Base-by-base conservation (phyloP, 2,113 vertebrate genomes). In the Leucopsar rothschildi region DNA sequence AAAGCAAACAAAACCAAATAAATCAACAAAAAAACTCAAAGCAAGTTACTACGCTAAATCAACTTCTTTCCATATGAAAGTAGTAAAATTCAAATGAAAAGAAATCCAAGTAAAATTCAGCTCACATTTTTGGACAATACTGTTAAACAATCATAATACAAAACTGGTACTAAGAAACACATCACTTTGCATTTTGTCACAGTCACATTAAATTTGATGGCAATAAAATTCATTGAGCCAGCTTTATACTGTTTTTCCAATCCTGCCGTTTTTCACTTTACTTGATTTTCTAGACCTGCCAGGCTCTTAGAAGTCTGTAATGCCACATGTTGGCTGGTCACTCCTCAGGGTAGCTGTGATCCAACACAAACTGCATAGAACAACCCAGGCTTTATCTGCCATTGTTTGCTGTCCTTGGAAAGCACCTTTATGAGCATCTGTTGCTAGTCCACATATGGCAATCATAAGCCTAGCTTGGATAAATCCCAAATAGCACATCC, bases 351-450 rank as follows among this genome's bases (percentile, higher is more conserved):
- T 31, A 86, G 53, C 68, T 50, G 28, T 6, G 20, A 47, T 66
- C 29, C 56, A 87, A 88, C 39, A 35, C 1, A 12, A 35, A 83
- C 29, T 52, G 24, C 69, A 42, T 1, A 78, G 17, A 73, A 57
- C 53, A 94, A 11, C 19, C 31, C 16, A 24, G 79, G 60, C 65
- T 81, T 71, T 56, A 84, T 60, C 27, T 75, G 33, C 52, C 64
- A 73, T 47, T 84, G 39, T 81, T 77, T 83, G n/a, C 35, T 64
- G 29, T 56, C 72, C 80, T 79, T 87, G 57, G 60, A 94, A 92
- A 79, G 78, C 37, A 87, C 45, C 57, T 91, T 73, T 60, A 49
- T 12, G 25, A 44, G 49, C 35, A 66, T 64, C 56, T 88, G 89
- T 71, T 57, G 44, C 37, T 88, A 68, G 56, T 75, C 77, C 13